These are phyloP conservation scores for Cydia pomonella DNA, from an alignment of 1,140 invertebrate genomes.

Conservation along the genomic window DNA sequence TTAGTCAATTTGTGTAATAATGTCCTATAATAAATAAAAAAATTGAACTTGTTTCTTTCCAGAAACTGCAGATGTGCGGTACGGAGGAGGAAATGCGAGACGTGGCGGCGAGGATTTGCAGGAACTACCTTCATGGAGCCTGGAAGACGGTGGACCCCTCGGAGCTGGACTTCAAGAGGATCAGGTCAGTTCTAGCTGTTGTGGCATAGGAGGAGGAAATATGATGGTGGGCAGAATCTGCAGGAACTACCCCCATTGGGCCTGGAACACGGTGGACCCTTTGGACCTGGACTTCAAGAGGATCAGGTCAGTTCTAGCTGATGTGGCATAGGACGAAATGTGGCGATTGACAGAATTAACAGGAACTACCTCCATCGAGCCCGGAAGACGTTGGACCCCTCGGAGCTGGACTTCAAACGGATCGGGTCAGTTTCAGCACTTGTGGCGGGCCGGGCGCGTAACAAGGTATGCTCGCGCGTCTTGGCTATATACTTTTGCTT, in stretches of 20 bases:
- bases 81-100: conserved; percentile 87
- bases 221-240: conserved; percentile 67
- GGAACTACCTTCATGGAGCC: conserved; percentile 91
- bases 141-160: conserved; percentile 90
- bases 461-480: too few relatives aligned
- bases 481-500: too few relatives aligned
- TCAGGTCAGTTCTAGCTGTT: conserved; percentile 83
- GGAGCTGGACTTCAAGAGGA: conserved; percentile 89
- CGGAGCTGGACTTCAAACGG: conserved; percentile 88
- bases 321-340: too few relatives aligned
- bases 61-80: conserved; percentile 79
- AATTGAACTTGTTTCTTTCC: conserved; percentile 38
- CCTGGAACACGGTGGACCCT: conserved; percentile 90
- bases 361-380: too few relatives aligned
- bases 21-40: too few relatives aligned
- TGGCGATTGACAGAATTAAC: too few relatives aligned
- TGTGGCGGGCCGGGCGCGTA: too few relatives aligned
- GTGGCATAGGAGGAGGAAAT: too few relatives aligned
- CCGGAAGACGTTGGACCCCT: conserved; percentile 77
- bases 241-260: conserved; percentile 91
- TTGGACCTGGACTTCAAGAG: conserved; percentile 89
- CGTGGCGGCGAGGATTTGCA: conserved; percentile 91
- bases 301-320: conserved; percentile 84
- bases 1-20: too few relatives aligned
- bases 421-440: conserved; percentile 84